Base-by-base conservation (phyloP, 2,113 vertebrate genomes). In the Nettapus auritus region DNA sequence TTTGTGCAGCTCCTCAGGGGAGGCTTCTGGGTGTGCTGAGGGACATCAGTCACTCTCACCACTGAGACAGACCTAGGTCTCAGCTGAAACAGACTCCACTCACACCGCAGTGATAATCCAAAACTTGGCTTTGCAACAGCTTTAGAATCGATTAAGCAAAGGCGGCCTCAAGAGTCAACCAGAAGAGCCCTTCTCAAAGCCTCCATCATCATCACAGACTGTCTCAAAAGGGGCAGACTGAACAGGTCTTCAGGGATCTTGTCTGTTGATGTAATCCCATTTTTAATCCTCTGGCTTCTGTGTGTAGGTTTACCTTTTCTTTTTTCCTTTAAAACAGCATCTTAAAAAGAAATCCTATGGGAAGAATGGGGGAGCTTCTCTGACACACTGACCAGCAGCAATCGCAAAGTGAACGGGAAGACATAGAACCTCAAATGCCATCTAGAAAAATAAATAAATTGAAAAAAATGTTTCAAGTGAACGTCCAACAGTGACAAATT, bases 1-100 rank as follows among this genome's bases (percentile, higher is more conserved):
- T 42, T 36, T 28, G 42, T 23, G 5, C 25, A 31, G 60, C 13
- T 55, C 46, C 48, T 33, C 13, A 1, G 7, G 38, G 56, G 40
- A n/a, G 34, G 69, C 25, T 50, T 69, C 50, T 26, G 56, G 29
- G 40, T 13, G 50, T 25, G 50, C 7, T 52, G 6, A 33, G n/a
- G 36, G 75, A 9, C 29, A 46, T 46, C 2, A 3, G 82, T 19
- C 2, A 1, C 31, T 60, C 13, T 55, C 62, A 8, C 11, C 1
- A 6, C 33, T 38, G 26, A 38, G 36, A 15, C 0, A n/a, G 36
- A 13, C 0, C 4, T 5, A 21, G 44, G 52, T 46, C 6, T 2
- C 2, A 0, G 6, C 19, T 20, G 75, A 38, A 79, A 64, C 50
- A 11, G 66, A 5, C 59, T 52, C 36, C 8, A 2, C 36, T 53